Base-by-base conservation (phyloP, 1,140 invertebrate species). In the Ephestia elutella region DNA sequence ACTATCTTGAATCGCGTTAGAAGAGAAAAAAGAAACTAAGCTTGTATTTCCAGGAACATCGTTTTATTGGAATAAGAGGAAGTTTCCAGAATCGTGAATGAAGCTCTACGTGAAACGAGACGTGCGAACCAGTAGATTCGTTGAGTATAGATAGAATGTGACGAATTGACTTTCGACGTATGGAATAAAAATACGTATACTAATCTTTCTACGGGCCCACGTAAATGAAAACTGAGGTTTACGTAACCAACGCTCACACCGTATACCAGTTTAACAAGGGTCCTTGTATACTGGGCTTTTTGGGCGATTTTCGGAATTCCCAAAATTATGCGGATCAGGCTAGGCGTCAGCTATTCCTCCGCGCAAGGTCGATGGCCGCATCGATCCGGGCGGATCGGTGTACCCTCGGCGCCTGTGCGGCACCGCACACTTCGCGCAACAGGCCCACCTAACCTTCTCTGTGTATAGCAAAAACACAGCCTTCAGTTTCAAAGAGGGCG, bases 321-420 rank as follows among this genome's bases (percentile, higher is more conserved):
- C 55, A 60, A 70, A 66, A 56, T 67, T 64, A 65, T 62, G 59
- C 54, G 57, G 59, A 62, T 55, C 51, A 51, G 59, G 65, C 60
- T 60, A 15, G 60, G 60, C 69, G 69, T 71, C 57, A 57, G 63
- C 56, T 61, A 63, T 70, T 62, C 57, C 63, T 71, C 62, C 54
- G 76, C 80, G 80, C 81, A 82, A 78, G 80, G 78, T 82, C 78
- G 68, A 75, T 75, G 80, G 20, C 77, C 78, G 70, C 71, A 82
- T 87, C 76, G 82, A 87, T 87, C 80, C 70, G 57, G 54, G 55
- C 62, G 59, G 65, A 73, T 68, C 2, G 13, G 4, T 13, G 13
- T 15, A 73, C 68, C 73, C 65, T 65, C 63, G 66, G 80, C 82
- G 82, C 74, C 74, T 76, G 80, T 82, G 73, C 82, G 63, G 55